Evolutionary conservation across 2,888 invertebrate species (phyloP).

Genomic region (Agriopis marginaria): DNA sequence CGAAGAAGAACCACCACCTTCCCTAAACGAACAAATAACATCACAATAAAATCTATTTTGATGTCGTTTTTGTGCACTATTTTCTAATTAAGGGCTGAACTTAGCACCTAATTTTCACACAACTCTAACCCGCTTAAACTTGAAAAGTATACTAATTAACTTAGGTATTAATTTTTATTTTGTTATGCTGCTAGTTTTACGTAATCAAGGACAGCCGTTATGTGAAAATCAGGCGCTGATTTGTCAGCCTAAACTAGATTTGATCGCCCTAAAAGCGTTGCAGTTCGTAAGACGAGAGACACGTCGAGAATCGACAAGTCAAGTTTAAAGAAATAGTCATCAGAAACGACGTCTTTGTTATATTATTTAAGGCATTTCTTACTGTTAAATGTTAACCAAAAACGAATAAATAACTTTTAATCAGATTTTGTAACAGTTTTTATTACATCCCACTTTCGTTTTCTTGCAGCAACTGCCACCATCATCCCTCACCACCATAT

Average conservation of each 20-base stretch:
- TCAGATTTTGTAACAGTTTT: background rate
- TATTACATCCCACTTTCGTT: background rate
- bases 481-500: no score
- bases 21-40: slow-evolving; percentile 33
- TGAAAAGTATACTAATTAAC: no score
- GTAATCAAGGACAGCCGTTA: no score
- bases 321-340: background rate
- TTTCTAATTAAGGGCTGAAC: background rate
- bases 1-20: slow-evolving; percentile 62
- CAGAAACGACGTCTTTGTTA: slow-evolving; percentile 1
- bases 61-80: background rate
- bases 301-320: no score
- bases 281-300: background rate
- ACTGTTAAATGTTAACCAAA: slow-evolving; percentile 28
- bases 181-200: no score
- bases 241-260: no score
- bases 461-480: background rate
- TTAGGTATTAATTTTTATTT: no score
- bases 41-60: slow-evolving; percentile 11
- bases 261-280: no score
- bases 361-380: slow-evolving; percentile 15
- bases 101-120: no score
- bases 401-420: slow-evolving; percentile 26
- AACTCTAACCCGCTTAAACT: no score
- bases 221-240: no score